Evolutionary conservation across 30 jellyfish, hydroid and myxozoan genomes (phyloP).

Genomic region (Pseudorhiza aurosa): DNA sequence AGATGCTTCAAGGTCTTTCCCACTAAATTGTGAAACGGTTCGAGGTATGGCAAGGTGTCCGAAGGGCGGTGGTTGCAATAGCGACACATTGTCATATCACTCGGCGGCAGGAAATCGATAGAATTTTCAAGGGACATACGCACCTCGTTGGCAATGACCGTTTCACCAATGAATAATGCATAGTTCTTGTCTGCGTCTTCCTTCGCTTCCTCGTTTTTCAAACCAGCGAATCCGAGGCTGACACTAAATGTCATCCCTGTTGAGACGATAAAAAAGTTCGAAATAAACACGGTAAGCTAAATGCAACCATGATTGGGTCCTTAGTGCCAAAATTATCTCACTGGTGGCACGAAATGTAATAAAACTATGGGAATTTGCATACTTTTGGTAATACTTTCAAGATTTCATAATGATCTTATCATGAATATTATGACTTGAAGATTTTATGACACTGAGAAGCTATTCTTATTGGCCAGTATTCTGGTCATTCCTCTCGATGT

Average conservation of each 20-base stretch:
- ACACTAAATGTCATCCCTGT: conserved; percentile 95
- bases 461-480: too few species aligned
- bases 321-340: too few species aligned
- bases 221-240: conserved; percentile 83
- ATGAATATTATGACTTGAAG: too few species aligned
- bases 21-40: too few species aligned
- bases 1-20: too few species aligned
- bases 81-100: background rate
- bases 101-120: background rate
- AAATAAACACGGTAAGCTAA: background rate
- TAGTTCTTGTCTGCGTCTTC: conserved; percentile 82
- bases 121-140: background rate
- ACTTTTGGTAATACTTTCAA: too few species aligned
- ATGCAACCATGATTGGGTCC: too few species aligned
- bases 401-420: too few species aligned
- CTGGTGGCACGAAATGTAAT: too few species aligned
- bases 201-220: conserved; percentile 80
- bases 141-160: conserved; percentile 88
- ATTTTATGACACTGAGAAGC: too few species aligned
- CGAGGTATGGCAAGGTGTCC: background rate
- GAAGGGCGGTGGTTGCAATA: background rate
- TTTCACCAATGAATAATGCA: conserved; percentile 95
- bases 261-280: background rate
- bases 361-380: too few species aligned
- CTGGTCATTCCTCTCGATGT: too few species aligned